These are phyloP conservation scores for Eledone cirrhosa DNA, from an alignment of 2,888 invertebrate species.

Conservation along the genomic window DNA sequence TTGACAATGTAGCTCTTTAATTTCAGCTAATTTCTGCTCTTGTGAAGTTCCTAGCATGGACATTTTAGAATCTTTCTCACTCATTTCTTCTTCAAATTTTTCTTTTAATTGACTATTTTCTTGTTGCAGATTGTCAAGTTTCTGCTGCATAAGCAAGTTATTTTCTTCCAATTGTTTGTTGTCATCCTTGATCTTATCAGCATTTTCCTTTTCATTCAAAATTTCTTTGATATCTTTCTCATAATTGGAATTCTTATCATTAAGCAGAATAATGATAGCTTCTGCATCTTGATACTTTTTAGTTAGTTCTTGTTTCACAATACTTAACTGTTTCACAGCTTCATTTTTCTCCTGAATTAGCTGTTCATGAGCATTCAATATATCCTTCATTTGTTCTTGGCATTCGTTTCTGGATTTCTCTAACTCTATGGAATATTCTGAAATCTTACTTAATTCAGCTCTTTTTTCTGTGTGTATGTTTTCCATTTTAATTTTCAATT, in stretches of 20 bases:
- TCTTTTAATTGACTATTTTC: conserved; percentile 34
- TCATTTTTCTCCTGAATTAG: too few relatives aligned
- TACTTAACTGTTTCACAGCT: too few relatives aligned
- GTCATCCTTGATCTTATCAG: conserved; percentile 28
- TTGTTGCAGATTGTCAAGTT: not conserved
- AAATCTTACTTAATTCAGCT: too few relatives aligned
- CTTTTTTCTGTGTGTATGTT: not conserved
- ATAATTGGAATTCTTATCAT: too few relatives aligned
- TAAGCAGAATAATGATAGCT: too few relatives aligned
- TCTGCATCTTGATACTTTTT: too few relatives aligned
- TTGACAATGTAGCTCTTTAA: conserved; percentile 35
- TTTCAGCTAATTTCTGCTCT: conserved; percentile 29
- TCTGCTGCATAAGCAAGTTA: not conserved
- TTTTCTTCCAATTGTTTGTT: conserved; percentile 29
- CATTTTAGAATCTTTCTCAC: not conserved
- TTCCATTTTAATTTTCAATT: conserved; percentile 31
- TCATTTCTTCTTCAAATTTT: conserved; percentile 29
- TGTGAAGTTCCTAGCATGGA: not conserved
- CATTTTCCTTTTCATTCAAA: not conserved
- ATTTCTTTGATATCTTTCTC: too few relatives aligned
- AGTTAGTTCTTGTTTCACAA: too few relatives aligned
- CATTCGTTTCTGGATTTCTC: too few relatives aligned
- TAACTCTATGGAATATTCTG: too few relatives aligned
- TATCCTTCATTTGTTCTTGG: too few relatives aligned
- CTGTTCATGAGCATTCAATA: too few relatives aligned